Percentiles rank a stretch among this genome's conserved stretches.
Evolutionary conservation across 2,888 invertebrate genomes (phyloP).

Genomic region (Oscheius sp.): DNA sequence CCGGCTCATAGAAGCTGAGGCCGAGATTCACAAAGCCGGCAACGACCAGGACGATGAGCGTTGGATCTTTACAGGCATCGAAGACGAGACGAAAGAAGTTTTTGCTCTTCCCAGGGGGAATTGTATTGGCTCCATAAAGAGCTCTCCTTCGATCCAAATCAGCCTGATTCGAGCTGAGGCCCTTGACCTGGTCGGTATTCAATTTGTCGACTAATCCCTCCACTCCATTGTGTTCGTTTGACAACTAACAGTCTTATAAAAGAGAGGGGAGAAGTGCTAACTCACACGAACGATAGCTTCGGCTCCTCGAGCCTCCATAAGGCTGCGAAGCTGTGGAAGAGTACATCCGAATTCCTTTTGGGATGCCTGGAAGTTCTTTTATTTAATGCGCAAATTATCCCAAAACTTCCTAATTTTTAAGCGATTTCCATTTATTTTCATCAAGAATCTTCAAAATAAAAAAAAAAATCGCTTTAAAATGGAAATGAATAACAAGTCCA

Average conservation of each 20-base stretch:
- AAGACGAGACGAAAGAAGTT: slow-evolving; percentile 58
- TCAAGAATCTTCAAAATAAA: too few species aligned
- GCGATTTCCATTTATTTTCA: not conserved
- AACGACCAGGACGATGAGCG: slow-evolving; percentile 66
- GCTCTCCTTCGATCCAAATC: slow-evolving; percentile 52
- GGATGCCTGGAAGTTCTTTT: not conserved
- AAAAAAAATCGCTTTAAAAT: too few species aligned
- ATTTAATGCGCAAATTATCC: not conserved
- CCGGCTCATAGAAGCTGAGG: slow-evolving; percentile 68
- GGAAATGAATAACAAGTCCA: not conserved
- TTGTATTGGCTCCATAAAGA: slow-evolving; percentile 65
- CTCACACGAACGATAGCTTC: slow-evolving; percentile 88
- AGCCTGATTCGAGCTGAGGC: slow-evolving; percentile 55
- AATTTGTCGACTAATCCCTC: slow-evolving; percentile 63
- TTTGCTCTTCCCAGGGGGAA: slow-evolving; percentile 64
- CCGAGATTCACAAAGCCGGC: slow-evolving; percentile 66
- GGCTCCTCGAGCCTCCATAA: slow-evolving; percentile 95
- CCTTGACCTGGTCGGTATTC: slow-evolving; percentile 59
- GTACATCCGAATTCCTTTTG: slow-evolving; percentile 71
- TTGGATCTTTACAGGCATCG: slow-evolving; percentile 67
- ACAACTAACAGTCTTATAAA: slow-evolving; percentile 47
- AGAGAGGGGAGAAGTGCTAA: not conserved
- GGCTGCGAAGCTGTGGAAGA: slow-evolving; percentile 94
- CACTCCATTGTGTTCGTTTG: slow-evolving; percentile 61
- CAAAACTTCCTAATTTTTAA: not conserved